Evolutionary conservation across 2,888 invertebrate species (phyloP), one percentile per base, ranked within the genome.

Genomic region (Diarsia mendica): DNA sequence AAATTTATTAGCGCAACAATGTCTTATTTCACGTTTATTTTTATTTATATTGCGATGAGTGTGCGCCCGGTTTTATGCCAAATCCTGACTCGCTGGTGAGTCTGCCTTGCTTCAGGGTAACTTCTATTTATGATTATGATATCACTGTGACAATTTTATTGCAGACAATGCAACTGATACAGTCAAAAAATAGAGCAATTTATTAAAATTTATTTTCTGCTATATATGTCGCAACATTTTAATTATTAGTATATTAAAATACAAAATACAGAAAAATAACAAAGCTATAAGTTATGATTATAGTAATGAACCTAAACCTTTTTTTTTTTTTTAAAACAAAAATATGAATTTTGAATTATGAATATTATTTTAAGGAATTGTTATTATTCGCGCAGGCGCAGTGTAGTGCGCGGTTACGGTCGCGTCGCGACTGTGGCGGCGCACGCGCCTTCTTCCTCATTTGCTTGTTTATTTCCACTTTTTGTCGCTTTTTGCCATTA

Each of bases 391-490:
- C 90, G 89, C 86, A 88, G 82, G 90, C 91, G 91, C 89, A 86
- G 87, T 89, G 90, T 88, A 80, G 86, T 85, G 90, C 92, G 92
- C 90, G 86, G 89, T 87, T 89, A 85, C 85, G 87, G 91, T 87
- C 91, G 91, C 91, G 90, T 77, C 89, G 89, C 89, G 91, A 94
- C 94, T 93, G 93, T 86, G 85, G 77, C 80, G 79, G 82, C 86
- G 88, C 86, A 85, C 85, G 88, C 90, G 86, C 88, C 84, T 83
- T 87, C 88, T 91, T 89, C 83, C 79, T 79, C 86, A 79, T 85
- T 80, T 88, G 84, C 84, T 87, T 84, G 81, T 87, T 88, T 86
- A 82, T 85, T 82, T 83, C 80, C 76, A 82, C 81, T 82, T 85
- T 89, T 89, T 89, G 85, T 84, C 76, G 75, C 75, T 84, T 82